These are phyloP conservation scores for Steinernema khuongi DNA, from an alignment of 1,140 invertebrate genomes.

Conservation along the genomic window DNA sequence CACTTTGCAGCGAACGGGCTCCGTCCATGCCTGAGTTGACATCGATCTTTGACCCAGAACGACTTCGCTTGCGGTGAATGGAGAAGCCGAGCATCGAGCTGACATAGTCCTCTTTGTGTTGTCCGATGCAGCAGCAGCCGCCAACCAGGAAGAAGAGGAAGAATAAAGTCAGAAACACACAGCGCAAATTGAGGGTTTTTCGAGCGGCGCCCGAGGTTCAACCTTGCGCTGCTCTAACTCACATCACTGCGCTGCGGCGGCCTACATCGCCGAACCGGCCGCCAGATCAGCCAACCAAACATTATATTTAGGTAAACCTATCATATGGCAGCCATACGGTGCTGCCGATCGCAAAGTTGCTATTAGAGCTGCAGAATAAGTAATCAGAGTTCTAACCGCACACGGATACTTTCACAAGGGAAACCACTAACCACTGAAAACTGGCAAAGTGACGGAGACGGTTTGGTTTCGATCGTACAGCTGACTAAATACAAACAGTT, in stretches of 20 bases:
- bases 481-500: conserved; percentile 14
- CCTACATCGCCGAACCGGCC: background rate
- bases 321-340: too few species aligned
- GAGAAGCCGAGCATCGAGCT: too few species aligned
- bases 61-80: too few species aligned
- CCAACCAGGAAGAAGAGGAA: too few species aligned
- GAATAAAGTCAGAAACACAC: too few species aligned
- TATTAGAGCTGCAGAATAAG: background rate
- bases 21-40: too few species aligned
- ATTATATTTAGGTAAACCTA: background rate
- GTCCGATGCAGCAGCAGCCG: too few species aligned
- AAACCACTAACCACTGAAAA: background rate
- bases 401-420: background rate
- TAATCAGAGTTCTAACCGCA: background rate
- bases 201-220: background rate
- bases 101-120: too few species aligned
- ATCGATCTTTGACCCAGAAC: too few species aligned
- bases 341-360: too few species aligned
- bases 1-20: background rate
- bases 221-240: background rate
- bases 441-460: background rate
- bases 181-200: background rate
- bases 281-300: background rate
- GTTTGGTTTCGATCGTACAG: background rate
- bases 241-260: background rate